A percentile compares a stretch with the other conserved stretches of the same genome.
phyloP scores from a whole-genome alignment of 2,888 invertebrate genomes.

The Argyresthia albistria region DNA sequence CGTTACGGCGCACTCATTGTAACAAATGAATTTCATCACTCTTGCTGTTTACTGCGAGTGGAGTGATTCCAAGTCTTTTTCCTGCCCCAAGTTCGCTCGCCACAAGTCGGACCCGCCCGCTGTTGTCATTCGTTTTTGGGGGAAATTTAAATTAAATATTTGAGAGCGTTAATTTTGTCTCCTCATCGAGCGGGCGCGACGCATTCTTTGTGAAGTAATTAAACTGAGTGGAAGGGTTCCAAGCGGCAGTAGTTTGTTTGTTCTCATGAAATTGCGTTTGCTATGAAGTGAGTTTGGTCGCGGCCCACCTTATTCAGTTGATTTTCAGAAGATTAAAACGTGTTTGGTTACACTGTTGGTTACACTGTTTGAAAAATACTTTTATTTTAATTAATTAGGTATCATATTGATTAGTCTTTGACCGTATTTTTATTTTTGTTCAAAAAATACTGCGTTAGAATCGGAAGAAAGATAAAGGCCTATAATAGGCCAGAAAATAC shows the following conservation, averaged over 20 bases:
- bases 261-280: conserved; percentile 66
- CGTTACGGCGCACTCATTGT: conserved; percentile 46
- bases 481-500: no score
- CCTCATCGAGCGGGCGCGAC: conserved; percentile 69
- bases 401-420: no score
- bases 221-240: conserved; percentile 70
- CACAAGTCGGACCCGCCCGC: conserved; percentile 38
- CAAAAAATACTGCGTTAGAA: no score
- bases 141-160: conserved; percentile 72
- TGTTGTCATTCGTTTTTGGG: conserved; percentile 67
- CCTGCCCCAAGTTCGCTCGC: conserved; percentile 14
- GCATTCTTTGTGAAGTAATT: conserved; percentile 73
- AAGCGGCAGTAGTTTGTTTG: conserved; percentile 67
- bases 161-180: conserved; percentile 72
- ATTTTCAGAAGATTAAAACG: background rate
- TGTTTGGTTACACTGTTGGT: no score
- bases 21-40: conserved; percentile 53
- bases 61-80: conserved; percentile 10
- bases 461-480: no score
- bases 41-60: conserved; percentile 11
- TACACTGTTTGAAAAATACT: no score
- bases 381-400: no score
- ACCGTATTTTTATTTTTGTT: no score
- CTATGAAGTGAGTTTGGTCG: conserved; percentile 45
- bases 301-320: background rate